phyloP scores from a whole-genome alignment of 2,113 vertebrate genomes.

The Actinemys pallida region DNA sequence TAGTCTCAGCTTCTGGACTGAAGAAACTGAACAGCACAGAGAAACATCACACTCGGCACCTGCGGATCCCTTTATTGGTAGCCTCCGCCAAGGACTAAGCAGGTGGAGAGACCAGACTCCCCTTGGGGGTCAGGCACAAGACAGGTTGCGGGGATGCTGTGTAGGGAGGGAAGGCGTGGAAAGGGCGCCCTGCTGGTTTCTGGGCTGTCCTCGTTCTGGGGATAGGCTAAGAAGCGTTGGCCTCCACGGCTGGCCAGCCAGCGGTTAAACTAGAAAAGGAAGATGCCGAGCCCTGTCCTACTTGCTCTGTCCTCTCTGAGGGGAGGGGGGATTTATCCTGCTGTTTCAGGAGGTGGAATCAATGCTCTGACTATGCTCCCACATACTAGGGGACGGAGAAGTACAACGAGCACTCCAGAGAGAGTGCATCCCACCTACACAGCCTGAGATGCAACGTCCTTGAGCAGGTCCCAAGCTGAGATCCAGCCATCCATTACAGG shows the following conservation, averaged over 20 bases:
- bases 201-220: neutral
- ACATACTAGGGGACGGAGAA: neutral
- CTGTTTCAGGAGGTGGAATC: neutral
- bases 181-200: neutral
- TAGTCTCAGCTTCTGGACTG: neutral
- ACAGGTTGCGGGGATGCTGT: neutral
- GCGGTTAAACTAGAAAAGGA: neutral
- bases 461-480: neutral
- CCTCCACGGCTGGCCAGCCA: neutral
- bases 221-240: neutral
- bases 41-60: neutral
- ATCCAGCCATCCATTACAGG: neutral
- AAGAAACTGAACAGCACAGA: neutral
- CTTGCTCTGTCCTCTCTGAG: neutral
- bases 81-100: neutral
- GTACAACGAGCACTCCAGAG: neutral
- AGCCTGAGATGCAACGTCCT: neutral
- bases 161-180: neutral
- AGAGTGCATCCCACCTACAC: neutral
- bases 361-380: neutral
- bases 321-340: neutral
- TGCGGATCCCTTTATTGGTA: neutral
- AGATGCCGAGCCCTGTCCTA: neutral
- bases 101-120: neutral
- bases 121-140: neutral